A percentile compares a stretch with the other conserved stretches of the same genome.
phyloP scores from a whole-genome alignment of 2,888 invertebrate species.

The Acholoe squamosa region DNA sequence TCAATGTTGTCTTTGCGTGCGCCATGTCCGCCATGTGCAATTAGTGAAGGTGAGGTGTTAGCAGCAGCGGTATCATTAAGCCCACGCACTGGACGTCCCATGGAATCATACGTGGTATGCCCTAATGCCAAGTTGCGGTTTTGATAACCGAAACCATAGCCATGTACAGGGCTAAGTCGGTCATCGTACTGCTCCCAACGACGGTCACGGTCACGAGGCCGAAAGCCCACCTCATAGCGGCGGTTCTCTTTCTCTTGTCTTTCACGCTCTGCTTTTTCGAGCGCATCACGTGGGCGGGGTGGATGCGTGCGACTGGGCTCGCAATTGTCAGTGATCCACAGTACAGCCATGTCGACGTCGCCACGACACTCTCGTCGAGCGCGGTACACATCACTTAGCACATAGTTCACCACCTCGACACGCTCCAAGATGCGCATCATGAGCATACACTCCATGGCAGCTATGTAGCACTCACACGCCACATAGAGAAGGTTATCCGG shows the following conservation, averaged over 20 bases:
- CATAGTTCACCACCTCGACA: conserved; percentile 44
- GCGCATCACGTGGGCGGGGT: background rate
- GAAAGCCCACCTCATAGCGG: conserved; percentile 37
- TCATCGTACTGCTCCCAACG: conserved; percentile 54
- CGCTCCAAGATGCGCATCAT: conserved; percentile 57
- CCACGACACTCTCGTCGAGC: conserved; percentile 50
- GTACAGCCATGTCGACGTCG: conserved; percentile 45
- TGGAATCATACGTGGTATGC: conserved; percentile 50
- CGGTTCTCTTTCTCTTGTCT: conserved; percentile 54
- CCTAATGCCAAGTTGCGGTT: conserved; percentile 42
- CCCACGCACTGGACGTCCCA: conserved; percentile 39
- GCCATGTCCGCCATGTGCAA: background rate
- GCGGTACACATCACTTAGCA: conserved; percentile 56
- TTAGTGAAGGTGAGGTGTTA: background rate
- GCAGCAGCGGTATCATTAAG: background rate
- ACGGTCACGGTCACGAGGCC: conserved; percentile 16
- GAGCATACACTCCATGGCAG: conserved; percentile 60
- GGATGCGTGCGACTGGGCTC: conserved; percentile 49
- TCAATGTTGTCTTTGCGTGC: conserved; percentile 14
- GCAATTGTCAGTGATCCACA: conserved; percentile 62
- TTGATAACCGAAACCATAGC: conserved; percentile 47
- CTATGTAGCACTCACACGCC: conserved; percentile 58
- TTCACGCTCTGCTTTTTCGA: conserved; percentile 50
- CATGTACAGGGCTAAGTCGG: conserved; percentile 50
- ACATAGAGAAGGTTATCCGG: conserved; percentile 52